Base-by-base conservation (phyloP, 53 echinoderm and acorn worm species). In the Temnopleurus reevesii region DNA sequence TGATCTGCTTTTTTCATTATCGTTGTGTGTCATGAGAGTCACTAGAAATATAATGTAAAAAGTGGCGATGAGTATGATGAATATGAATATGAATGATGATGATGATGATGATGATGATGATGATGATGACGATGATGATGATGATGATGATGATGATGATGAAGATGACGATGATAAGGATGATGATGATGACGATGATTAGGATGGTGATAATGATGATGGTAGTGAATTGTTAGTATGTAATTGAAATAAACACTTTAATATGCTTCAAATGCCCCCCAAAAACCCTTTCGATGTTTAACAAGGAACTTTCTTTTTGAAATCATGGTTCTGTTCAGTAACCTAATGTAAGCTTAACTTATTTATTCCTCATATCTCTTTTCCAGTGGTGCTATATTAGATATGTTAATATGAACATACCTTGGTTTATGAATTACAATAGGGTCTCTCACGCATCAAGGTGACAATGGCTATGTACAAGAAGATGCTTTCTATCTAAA, bases 311-410 rank as follows among this genome's bases (percentile, higher is more conserved):
- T n/a, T n/a, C n/a, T n/a, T n/a, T n/a, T n/a, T n/a, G n/a, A n/a
- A n/a, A n/a, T n/a, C n/a, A n/a, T n/a, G n/a, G n/a, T n/a, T n/a
- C n/a, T n/a, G n/a, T n/a, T n/a, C n/a, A n/a, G n/a, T n/a, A n/a
- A n/a, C n/a, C n/a, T n/a, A 49, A 1, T 12, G 9, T 12, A 0
- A 49, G 15, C 8, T 8, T 71, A n/a, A n/a, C n/a, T n/a, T 41
- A 2, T 41, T 41, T 71, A 9, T 12, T 71, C 13, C 7, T 23
- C n/a, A 21, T 21, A 38, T 71, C 8, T 79, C 23, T 28, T 38
- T 86, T 79, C 49, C 92, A 98, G 98, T 12, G 98, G 98, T 46
- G 98, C 98, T 19, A 58, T 98, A 33, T 79, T 98, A 19, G 98
- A 96, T 8, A 84, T 98, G 46, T 44, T 98, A 31, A 92, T 92